Base-by-base conservation (phyloP, 92 coral and sea anemone species). In the Siderastrea siderea region DNA sequence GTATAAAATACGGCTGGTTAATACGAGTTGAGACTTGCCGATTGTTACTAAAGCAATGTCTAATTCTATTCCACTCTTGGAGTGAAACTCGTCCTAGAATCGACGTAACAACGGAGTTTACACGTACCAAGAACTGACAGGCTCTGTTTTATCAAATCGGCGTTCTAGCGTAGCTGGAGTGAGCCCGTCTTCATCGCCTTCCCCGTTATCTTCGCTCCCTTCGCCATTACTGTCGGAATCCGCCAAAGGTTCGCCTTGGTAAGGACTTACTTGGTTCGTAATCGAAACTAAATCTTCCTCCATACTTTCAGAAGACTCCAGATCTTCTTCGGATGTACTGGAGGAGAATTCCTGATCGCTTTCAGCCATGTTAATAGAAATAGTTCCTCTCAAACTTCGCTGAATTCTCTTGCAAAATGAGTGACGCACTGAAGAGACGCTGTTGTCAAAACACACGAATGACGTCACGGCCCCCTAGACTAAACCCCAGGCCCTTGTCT, bases 171-270 rank as follows among this genome's bases (percentile, higher is more conserved):
- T 84, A 5, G 59, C 65, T n/a, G 81, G 17, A 71, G 88, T 58
- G 61, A 84, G 47, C 12, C 88, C 81, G 16, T 84, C 88, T 71
- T 84, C 73, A 68, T 84, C 88, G 1, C 38, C 68, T 13, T 74
- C 47, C 0, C 53, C 63, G 2, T 74, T 15, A 1, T 74, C 79
- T n/a, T 74, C 70, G 26, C 7, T 3, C 10, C 46, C 47, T 19
- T 65, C 70, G 70, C 70, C 70, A 19, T 65, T 65, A 7, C 11
- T 7, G 11, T 65, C 70, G 11, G 70, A 65, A 65, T 47, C 38
- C 10, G 48, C 70, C 47, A 65, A 65, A 65, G 70, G 70, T 38
- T 65, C 70, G 13, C 70, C 70, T 65, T 65, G 1, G 70, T 65
- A 65, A 3, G 70, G 70, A 65, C 1, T 7, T 65, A 65, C 9